Evolutionary conservation across 2,113 vertebrate species (phyloP).

Genomic region (Hippocampus guttulatus): DNA sequence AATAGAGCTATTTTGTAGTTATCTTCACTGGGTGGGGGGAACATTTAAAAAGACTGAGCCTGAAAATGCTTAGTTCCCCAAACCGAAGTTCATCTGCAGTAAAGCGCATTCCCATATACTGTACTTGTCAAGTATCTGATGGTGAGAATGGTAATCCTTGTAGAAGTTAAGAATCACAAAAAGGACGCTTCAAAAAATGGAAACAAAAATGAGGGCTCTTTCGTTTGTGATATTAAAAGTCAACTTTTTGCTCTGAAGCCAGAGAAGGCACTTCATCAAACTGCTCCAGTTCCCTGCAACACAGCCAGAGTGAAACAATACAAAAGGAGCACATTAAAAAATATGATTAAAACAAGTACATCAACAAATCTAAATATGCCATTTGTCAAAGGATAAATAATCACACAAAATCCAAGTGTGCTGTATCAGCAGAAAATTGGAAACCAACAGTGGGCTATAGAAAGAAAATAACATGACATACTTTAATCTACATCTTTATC

Average conservation of each 20-base stretch:
- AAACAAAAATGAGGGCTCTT: not conserved
- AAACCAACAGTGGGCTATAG: no score
- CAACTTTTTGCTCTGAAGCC: not conserved
- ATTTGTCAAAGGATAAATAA: no score
- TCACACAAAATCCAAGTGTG: no score
- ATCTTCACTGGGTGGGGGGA: no score
- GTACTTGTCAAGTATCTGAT: not conserved
- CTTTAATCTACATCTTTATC: no score
- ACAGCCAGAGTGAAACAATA: slow-evolving; percentile 1
- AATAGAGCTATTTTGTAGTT: not conserved
- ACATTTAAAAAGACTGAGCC: not conserved
- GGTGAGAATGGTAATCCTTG: not conserved
- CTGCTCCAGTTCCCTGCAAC: slow-evolving; percentile 7
- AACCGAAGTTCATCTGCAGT: not conserved
- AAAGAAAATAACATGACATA: no score
- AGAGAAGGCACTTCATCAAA: not conserved
- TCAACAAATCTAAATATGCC: not conserved
- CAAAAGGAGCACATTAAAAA: not conserved
- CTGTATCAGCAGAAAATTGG: no score
- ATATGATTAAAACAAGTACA: not conserved
- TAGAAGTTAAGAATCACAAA: not conserved
- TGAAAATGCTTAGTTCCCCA: not conserved
- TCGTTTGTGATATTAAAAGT: not conserved
- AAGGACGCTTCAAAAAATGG: not conserved
- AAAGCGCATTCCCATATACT: not conserved